phyloP scores from a whole-genome alignment of 2,888 invertebrate genomes.

The Leptopterna dolabrata region DNA sequence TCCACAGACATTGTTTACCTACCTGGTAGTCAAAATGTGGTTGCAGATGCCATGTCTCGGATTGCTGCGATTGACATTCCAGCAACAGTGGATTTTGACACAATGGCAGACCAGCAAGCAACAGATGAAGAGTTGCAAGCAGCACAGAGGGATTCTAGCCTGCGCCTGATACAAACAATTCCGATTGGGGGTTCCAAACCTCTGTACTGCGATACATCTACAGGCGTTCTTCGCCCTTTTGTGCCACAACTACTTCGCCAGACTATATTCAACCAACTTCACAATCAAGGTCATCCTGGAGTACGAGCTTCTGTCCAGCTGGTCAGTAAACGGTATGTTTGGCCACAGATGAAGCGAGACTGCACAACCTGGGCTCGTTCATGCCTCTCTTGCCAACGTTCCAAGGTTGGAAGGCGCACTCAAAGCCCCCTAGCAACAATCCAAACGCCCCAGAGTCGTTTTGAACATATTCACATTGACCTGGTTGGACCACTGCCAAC shows the following conservation, averaged over 20 bases:
- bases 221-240: constrained; percentile 43
- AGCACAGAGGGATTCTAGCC: not conserved
- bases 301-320: constrained; percentile 62
- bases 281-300: constrained; percentile 63
- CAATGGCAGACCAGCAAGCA: not conserved
- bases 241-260: constrained; percentile 49
- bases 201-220: constrained; percentile 36
- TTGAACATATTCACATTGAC: constrained; percentile 66
- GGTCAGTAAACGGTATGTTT: constrained; percentile 65
- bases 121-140: not conserved
- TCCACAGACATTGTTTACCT: constrained; percentile 65
- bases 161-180: not conserved
- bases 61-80: constrained; percentile 56
- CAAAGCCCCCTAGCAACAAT: constrained; percentile 62
- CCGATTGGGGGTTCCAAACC: not conserved
- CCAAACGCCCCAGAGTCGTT: constrained; percentile 62
- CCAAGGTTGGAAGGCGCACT: constrained; percentile 65
- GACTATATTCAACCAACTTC: constrained; percentile 59
- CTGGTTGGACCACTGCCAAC: constrained; percentile 61
- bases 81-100: not conserved
- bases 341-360: constrained; percentile 66
- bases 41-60: constrained; percentile 66
- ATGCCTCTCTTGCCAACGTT: constrained; percentile 65
- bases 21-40: constrained; percentile 64
- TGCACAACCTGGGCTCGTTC: constrained; percentile 64